Percentiles rank a stretch among this genome's conserved stretches.
phyloP scores from a whole-genome alignment of 2,888 invertebrate species.

The Dynastes maya region DNA sequence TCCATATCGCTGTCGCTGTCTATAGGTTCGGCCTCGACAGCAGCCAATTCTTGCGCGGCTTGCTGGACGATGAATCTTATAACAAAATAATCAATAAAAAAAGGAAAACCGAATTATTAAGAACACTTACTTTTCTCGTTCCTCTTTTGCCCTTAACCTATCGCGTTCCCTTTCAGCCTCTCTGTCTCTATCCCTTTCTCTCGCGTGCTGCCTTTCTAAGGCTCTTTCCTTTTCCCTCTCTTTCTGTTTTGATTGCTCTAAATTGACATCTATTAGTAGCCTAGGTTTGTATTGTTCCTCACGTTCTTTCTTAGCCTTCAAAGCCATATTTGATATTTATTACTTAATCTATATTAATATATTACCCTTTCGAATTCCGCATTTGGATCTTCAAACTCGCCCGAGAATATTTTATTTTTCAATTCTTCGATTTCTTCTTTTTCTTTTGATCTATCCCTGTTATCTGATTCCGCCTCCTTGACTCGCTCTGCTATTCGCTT shows the following conservation, averaged over 20 bases:
- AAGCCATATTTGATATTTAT: constrained; percentile 35
- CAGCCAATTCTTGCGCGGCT: constrained; percentile 77
- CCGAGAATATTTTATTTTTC: constrained; percentile 82
- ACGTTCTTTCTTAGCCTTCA: constrained; percentile 71
- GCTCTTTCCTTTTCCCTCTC: constrained; percentile 75
- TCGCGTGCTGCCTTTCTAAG: constrained; percentile 70
- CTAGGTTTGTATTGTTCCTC: constrained; percentile 90
- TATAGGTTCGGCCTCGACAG: constrained; percentile 81
- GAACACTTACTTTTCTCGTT: constrained; percentile 65
- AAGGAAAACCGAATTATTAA: constrained; percentile 16
- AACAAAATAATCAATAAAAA: not conserved
- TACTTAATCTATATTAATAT: not conserved
- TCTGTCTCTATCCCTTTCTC: constrained; percentile 88
- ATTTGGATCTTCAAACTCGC: constrained; percentile 77
- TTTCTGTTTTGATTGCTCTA: constrained; percentile 76
- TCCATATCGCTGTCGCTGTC: constrained; percentile 78
- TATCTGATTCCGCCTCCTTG: constrained; percentile 93
- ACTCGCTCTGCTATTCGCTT: constrained; percentile 93
- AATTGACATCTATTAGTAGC: constrained; percentile 82
- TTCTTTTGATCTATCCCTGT: constrained; percentile 91
- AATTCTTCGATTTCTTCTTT: constrained; percentile 91
- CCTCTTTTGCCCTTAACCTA: constrained; percentile 67
- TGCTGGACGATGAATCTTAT: constrained; percentile 73
- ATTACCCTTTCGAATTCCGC: constrained; percentile 78
- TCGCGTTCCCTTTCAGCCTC: constrained; percentile 83